Base-by-base conservation (phyloP, 2,113 vertebrate genomes). In the Serinus canaria region DNA sequence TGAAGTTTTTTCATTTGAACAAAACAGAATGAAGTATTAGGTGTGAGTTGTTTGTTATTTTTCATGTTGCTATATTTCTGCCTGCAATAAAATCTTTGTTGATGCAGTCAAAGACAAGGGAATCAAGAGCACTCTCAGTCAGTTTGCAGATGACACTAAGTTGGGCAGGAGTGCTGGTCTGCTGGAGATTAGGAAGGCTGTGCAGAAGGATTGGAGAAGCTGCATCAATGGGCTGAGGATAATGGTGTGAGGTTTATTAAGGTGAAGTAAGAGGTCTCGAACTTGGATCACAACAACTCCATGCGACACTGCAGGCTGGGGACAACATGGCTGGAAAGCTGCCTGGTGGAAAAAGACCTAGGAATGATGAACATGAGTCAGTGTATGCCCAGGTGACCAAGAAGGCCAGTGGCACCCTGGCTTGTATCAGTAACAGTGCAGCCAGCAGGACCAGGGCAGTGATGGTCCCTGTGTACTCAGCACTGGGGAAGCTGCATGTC, bases 391-490 rank as follows among this genome's bases (percentile, higher is more conserved):
- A 53, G 33, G 23, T 46, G 13, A 23, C 28, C 46, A n/a, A 46
- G 28, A 67, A 67, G 3, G 20, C 22, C 31, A 44, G 2, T 23
- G 31, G 4, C 25, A 66, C 7, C 35, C 31, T 33, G 35, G 20
- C 13, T 30, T 39, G 24, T 12, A 7, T 30, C 46, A 75, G 28
- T 21, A 75, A 3, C 3, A 14, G 13, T 22, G 39, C 6, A 6
- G 11, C 46, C 53, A 60, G 33, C 46, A 75, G 39, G 16, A 41
- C 2, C 16, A 46, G 23, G 16, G 28, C 20, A 53, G 28, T 0
- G 69, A n/a, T 2, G 4, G 2, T n/a, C 0, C 13, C 20, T 8
- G 0, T 52, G 44, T 39, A 3, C 15, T 24, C 6, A 13, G 52
- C 68, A 20, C 37, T 53, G 7, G 24, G n/a, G 60, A 75, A 12